Conservation (phyloP, 2,888 invertebrate species). For the Tinea semifulvella region DNA sequence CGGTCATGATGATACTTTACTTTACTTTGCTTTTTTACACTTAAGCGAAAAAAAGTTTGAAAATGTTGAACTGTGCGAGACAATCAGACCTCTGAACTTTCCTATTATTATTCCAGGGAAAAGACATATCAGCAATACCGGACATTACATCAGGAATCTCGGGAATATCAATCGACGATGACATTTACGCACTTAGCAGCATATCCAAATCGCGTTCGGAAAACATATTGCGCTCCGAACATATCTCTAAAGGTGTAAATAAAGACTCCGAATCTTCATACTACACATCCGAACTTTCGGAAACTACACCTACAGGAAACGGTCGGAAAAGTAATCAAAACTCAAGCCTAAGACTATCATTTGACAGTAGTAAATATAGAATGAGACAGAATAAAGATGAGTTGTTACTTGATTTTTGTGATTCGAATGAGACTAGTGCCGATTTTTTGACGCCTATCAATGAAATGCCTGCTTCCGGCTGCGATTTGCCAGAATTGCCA, state of each 20-base stretch:
- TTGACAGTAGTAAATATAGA: constrained; percentile 53
- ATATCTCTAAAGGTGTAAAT: constrained; percentile 33
- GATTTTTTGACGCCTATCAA: constrained; percentile 61
- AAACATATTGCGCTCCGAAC: constrained; percentile 55
- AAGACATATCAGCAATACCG: constrained; percentile 52
- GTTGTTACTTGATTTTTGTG: constrained; percentile 54
- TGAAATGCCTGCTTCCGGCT: constrained; percentile 58
- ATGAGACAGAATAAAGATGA: constrained; percentile 51
- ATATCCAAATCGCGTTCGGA: constrained; percentile 60
- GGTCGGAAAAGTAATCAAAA: constrained; percentile 46
- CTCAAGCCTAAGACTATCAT: constrained; percentile 47
- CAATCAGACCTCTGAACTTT: no score
- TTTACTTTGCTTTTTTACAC: no score
- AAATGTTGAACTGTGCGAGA: no score
- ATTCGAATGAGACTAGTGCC: constrained; percentile 60
- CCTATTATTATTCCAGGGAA: constrained; percentile 23
- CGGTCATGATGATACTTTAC: no score
- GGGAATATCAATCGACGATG: constrained; percentile 59
- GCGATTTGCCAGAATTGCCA: constrained; percentile 57
- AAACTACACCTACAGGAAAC: constrained; percentile 50
- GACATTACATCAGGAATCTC: constrained; percentile 61
- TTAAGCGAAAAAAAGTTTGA: no score
- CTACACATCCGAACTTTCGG: constrained; percentile 58
- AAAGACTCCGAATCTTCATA: constrained; percentile 59
- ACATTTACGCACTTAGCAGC: constrained; percentile 52